Evolutionary conservation across 1,140 invertebrate genomes (phyloP), one percentile per base, ranked within the genome.

Genomic region (Trichogramma pretiosum): DNA sequence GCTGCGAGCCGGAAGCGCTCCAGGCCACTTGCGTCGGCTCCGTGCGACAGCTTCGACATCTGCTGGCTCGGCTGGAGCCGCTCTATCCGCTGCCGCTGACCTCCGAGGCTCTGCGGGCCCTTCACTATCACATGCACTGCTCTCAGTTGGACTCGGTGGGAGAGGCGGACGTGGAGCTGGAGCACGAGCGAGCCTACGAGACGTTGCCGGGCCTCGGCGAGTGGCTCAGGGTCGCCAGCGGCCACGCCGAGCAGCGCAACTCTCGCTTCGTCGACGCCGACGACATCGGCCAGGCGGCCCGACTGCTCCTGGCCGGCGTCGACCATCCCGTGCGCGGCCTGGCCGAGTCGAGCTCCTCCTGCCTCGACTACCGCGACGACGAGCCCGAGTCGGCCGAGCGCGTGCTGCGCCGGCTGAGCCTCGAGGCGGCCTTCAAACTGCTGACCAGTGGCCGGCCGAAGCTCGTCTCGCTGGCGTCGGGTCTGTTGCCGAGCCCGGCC

Each of bases 121-220:
- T 93, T 0, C 92, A 89, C 64, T 91, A 92, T 67, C 92, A 90
- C 57, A 92, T 92, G 88, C 74, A 88, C 28, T 93, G 89, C 68
- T 91, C 87, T 0, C 89, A 93, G 74, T n/a, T n/a, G n/a, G n/a
- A n/a, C n/a, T n/a, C n/a, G n/a, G 76, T 78, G 55, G 76, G 21
- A 5, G 62, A 60, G 50, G 61, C 59, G 5, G 76, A 76, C 1
- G 77, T 84, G 14, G 83, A 88, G 63, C 67, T 93, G 24, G 86
- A 87, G 55, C 89, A 90, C 52, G 88, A 91, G 65, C 74, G 88
- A 32, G 88, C 88, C 2, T 89, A 88, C 56, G 85, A 89, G 2
- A 87, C 90, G 0, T 65, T 92, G 19, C 90, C 90, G 1, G 89
- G 89, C 1, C 67, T 93, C 23, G 80, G 88, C 10, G 89, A 93